Conservation (phyloP, 2,113 vertebrate genomes). For the Aphelocoma coerulescens region DNA sequence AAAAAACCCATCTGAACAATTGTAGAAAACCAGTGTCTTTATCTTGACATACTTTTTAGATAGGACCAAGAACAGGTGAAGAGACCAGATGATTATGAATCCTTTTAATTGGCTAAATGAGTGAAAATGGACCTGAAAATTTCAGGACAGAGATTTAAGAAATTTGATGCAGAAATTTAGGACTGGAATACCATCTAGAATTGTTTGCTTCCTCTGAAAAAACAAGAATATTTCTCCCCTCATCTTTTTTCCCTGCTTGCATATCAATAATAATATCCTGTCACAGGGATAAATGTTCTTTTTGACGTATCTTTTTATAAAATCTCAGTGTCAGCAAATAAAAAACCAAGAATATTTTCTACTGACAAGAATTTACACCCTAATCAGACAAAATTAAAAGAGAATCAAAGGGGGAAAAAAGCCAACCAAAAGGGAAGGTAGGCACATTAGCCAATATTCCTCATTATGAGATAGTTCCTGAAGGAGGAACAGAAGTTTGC, state of each 20-base stretch:
- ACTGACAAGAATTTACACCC: neutral
- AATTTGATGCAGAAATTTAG: neutral
- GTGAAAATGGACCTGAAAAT: neutral
- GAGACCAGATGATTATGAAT: neutral
- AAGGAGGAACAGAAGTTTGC: neutral
- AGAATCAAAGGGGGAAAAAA: rapidly evolving
- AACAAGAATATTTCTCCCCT: neutral
- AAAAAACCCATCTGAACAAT: neutral
- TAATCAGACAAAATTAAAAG: neutral
- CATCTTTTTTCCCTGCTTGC: neutral
- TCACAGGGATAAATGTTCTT: neutral
- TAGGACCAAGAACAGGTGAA: neutral
- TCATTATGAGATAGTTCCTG: neutral
- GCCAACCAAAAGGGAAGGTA: neutral
- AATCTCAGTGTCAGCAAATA: neutral
- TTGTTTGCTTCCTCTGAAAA: neutral
- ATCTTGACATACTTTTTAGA: neutral
- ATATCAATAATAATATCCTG: neutral
- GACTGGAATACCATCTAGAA: neutral
- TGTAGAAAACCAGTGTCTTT: neutral
- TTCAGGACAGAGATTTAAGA: neutral
- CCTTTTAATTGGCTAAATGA: neutral
- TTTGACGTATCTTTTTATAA: neutral
- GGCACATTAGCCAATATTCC: neutral
- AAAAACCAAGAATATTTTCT: neutral